Evolutionary conservation across 2,888 invertebrate genomes (phyloP).

Genomic region (Bhutanitis thaidina): DNA sequence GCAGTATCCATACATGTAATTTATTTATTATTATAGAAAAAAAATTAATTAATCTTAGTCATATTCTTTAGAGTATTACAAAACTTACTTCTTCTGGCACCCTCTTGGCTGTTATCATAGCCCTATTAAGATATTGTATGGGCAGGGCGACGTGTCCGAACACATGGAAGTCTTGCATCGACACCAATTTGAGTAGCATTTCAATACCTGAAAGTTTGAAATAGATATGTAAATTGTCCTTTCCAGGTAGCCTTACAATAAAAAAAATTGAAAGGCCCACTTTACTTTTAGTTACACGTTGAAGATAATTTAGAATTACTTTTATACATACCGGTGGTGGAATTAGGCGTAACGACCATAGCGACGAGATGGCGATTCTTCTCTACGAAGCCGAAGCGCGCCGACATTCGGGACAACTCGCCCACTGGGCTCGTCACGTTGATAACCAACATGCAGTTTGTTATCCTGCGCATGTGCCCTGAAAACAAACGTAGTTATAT

Average conservation of each 20-base stretch:
- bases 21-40: too few relatives aligned
- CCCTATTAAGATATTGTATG: conserved; percentile 83
- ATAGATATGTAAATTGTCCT: too few relatives aligned
- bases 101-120: conserved; percentile 84
- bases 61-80: too few relatives aligned
- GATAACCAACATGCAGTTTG: conserved; percentile 86
- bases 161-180: conserved; percentile 85
- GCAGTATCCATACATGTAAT: too few relatives aligned
- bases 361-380: conserved; percentile 85
- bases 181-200: conserved; percentile 80
- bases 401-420: conserved; percentile 82
- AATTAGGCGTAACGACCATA: conserved; percentile 83
- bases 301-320: too few relatives aligned
- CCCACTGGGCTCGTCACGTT: conserved; percentile 88
- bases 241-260: too few relatives aligned
- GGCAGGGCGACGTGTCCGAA: conserved; percentile 87
- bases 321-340: conserved; percentile 85
- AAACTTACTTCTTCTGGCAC: conserved; percentile 80
- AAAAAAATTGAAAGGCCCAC: too few relatives aligned
- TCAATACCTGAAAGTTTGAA: conserved; percentile 78
- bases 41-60: too few relatives aligned
- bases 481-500: conserved; percentile 10
- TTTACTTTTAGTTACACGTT: too few relatives aligned
- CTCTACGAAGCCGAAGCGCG: conserved; percentile 86
- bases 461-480: conserved; percentile 85